Conservation (phyloP, 53 echinoderm and acorn worm genomes). For the Astropecten irregularis region DNA sequence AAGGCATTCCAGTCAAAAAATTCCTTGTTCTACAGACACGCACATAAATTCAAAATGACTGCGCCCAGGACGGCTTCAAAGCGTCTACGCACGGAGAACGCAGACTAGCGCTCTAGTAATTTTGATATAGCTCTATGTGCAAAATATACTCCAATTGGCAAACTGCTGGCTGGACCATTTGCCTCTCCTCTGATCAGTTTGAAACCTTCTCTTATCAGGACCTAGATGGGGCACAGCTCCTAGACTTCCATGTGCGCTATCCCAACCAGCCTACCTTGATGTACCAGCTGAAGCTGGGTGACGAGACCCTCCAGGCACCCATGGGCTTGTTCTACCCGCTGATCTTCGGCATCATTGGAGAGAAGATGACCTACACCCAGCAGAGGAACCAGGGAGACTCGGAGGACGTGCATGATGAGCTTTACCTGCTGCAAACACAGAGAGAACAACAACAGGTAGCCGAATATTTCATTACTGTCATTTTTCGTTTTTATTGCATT, state of each 20-base stretch:
- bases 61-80: no score
- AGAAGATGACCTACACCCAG: conserved; percentile 89
- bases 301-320: conserved; percentile 92
- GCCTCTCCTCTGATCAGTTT: no score
- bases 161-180: no score
- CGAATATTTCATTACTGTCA: no score
- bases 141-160: no score
- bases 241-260: conserved; percentile 94
- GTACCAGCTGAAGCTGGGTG: conserved; percentile 96
- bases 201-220: conserved; percentile 69
- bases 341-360: conserved; percentile 76
- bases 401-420: conserved; percentile 94
- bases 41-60: no score
- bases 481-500: no score
- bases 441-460: conserved; percentile 82
- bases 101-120: no score
- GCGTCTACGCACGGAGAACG: no score
- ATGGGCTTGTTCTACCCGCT: conserved; percentile 97
- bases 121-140: no score
- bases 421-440: conserved; percentile 94
- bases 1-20: no score
- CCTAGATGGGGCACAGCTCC: conserved; percentile 83
- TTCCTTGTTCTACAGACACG: no score
- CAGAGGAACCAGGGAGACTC: conserved; percentile 97
- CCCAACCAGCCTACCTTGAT: conserved; percentile 85